Evolutionary conservation across 2,797 vertebrate species (phyloP).

Genomic region (Cercopithecus neglectus): DNA sequence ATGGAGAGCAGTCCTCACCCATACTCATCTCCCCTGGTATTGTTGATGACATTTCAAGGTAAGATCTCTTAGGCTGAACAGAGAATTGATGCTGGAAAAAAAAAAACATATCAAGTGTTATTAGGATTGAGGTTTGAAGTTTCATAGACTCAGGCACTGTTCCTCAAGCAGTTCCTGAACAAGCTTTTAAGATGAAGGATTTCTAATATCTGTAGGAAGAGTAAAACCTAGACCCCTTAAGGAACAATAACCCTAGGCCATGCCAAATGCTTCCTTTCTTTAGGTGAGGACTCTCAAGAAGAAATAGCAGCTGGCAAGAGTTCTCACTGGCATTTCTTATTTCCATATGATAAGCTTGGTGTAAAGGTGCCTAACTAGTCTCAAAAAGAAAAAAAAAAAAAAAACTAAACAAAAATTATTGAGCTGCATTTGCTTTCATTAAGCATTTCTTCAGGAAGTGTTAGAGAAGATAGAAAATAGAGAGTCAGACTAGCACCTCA

Average conservation of each 20-base stretch:
- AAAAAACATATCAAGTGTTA: background rate
- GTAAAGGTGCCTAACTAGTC: slow-evolving; percentile 59
- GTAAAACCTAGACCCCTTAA: background rate
- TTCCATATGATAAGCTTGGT: slow-evolving; percentile 58
- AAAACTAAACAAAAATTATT: slow-evolving; percentile 12
- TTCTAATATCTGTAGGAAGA: background rate
- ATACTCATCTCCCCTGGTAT: background rate
- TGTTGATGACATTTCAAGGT: background rate
- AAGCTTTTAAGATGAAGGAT: slow-evolving; percentile 57
- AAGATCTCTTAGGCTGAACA: background rate
- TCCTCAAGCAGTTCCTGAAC: slow-evolving; percentile 2
- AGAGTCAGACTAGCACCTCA: background rate
- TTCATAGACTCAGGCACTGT: background rate
- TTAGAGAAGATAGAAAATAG: background rate
- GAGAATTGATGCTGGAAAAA: background rate
- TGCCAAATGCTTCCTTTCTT: background rate
- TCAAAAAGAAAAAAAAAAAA: background rate
- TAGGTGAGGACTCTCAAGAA: background rate
- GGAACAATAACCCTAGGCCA: background rate
- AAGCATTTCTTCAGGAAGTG: slow-evolving; percentile 54
- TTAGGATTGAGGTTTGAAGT: background rate
- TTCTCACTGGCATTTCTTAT: slow-evolving; percentile 8
- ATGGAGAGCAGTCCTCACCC: background rate
- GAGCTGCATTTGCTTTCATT: slow-evolving; percentile 49
- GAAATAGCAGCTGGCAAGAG: slow-evolving; percentile 52